A percentile compares a stretch with the other conserved stretches of the same genome.
phyloP scores from a whole-genome alignment of 2,888 invertebrate species.

The Oxytorus armatus region DNA sequence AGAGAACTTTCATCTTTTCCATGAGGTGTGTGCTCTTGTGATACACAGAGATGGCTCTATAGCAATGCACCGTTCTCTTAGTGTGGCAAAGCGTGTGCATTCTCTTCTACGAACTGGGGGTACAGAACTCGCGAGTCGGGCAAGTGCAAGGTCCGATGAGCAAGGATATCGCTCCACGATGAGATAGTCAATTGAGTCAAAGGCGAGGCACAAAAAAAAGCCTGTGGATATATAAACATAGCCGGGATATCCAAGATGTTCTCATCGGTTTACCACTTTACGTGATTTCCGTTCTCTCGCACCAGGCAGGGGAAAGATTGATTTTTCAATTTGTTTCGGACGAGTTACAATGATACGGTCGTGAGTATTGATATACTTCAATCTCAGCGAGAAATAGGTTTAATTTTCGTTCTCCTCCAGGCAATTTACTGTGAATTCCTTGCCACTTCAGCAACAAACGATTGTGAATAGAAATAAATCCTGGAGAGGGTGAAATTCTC shows the following conservation, averaged over 20 bases:
- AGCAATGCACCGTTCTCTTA: conserved; percentile 47
- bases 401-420: not conserved
- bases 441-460: conserved; percentile 9
- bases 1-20: conserved; percentile 75
- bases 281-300: conserved; percentile 34
- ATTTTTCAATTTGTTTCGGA: conserved; percentile 52
- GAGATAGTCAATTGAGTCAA: conserved; percentile 32
- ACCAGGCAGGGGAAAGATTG: conserved; percentile 22
- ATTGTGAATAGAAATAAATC: conserved; percentile 30
- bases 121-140: conserved; percentile 24
- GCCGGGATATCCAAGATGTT: conserved; percentile 15
- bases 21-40: conserved; percentile 35
- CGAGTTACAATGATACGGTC: not conserved
- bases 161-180: conserved; percentile 22
- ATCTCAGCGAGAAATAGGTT: conserved; percentile 1
- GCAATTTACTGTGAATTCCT: conserved; percentile 33
- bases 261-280: conserved; percentile 15
- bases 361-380: conserved; percentile 2
- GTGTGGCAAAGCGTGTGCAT: not conserved
- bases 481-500: conserved; percentile 18
- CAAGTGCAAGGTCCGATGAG: conserved; percentile 64
- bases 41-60: conserved; percentile 31
- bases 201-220: conserved; percentile 15
- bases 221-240: not conserved
- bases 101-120: conserved; percentile 24